These are phyloP conservation scores for Trissolcus japonicus DNA, from an alignment of 2,888 invertebrate genomes.

Conservation along the genomic window DNA sequence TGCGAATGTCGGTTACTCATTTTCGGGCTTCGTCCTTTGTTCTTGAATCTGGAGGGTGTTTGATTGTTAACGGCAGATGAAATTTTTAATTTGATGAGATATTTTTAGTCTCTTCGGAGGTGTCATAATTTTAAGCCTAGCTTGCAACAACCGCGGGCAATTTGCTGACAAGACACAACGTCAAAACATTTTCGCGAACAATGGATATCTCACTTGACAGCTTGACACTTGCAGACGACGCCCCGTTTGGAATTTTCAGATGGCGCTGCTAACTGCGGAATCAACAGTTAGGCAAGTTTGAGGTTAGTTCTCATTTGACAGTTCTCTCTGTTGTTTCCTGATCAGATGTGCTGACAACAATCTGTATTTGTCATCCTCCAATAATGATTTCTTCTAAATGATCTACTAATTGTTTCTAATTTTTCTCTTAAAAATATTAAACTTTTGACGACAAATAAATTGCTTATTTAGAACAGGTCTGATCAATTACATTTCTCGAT, in stretches of 20 bases:
- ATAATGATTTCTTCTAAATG: too few species aligned
- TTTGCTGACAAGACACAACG: not conserved
- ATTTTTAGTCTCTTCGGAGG: not conserved
- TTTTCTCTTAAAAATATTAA: too few species aligned
- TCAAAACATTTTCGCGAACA: slow-evolving; percentile 26
- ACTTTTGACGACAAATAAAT: too few species aligned
- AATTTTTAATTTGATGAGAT: not conserved
- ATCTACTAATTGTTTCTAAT: too few species aligned
- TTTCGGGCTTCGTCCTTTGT: slow-evolving; percentile 23
- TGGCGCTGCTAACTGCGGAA: slow-evolving; percentile 9
- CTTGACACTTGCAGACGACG: slow-evolving; percentile 34
- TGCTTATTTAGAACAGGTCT: too few species aligned
- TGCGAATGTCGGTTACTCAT: slow-evolving; percentile 68
- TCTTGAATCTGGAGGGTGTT: not conserved
- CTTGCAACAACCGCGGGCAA: not conserved
- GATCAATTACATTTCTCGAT: too few species aligned
- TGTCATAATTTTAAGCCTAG: slow-evolving; percentile 15
- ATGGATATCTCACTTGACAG: slow-evolving; percentile 10
- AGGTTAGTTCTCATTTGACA: too few species aligned
- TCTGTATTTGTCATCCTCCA: too few species aligned
- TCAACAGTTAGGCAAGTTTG: too few species aligned
- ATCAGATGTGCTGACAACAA: too few species aligned
- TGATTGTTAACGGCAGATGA: not conserved
- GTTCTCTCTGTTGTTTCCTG: too few species aligned
- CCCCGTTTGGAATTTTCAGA: slow-evolving; percentile 4